These are phyloP conservation scores for Margaritifera margaritifera DNA, from an alignment of 2,888 invertebrate genomes.

Conservation along the genomic window DNA sequence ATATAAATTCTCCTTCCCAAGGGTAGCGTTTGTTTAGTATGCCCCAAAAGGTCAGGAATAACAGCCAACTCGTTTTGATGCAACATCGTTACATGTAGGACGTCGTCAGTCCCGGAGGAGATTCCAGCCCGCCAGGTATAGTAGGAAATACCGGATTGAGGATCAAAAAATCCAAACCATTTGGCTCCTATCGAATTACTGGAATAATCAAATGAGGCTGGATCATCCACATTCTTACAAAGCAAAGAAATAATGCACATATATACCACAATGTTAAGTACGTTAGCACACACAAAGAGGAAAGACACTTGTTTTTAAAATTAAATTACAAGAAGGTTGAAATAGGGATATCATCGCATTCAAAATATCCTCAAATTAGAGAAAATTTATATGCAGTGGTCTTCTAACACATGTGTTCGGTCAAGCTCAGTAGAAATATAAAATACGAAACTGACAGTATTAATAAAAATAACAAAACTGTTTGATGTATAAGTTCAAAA, in stretches of 20 bases:
- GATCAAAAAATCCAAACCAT: slow-evolving; percentile 49
- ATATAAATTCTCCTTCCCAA: slow-evolving; percentile 25
- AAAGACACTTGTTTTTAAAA: not conserved
- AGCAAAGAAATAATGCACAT: not conserved
- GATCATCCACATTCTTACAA: too few species aligned
- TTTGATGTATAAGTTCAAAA: too few species aligned
- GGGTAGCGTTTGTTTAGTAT: slow-evolving; percentile 15
- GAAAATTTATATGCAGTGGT: too few species aligned
- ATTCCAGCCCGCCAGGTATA: slow-evolving; percentile 51
- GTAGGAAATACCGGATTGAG: slow-evolving; percentile 43
- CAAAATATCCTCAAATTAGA: too few species aligned
- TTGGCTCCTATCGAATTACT: slow-evolving; percentile 40
- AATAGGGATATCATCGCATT: too few species aligned
- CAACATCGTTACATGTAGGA: slow-evolving; percentile 23
- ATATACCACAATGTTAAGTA: not conserved
- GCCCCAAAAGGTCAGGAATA: slow-evolving; percentile 9
- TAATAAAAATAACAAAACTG: too few species aligned
- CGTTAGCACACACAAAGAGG: not conserved
- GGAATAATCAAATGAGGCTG: not conserved
- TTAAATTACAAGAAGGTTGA: too few species aligned
- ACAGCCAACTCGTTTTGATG: slow-evolving; percentile 15
- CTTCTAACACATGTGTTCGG: too few species aligned
- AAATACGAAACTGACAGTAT: too few species aligned
- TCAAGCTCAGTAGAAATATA: too few species aligned
- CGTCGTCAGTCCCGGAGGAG: slow-evolving; percentile 27